These are phyloP conservation scores for Cepaea nemoralis DNA, from an alignment of 1,140 invertebrate species.

Conservation along the genomic window DNA sequence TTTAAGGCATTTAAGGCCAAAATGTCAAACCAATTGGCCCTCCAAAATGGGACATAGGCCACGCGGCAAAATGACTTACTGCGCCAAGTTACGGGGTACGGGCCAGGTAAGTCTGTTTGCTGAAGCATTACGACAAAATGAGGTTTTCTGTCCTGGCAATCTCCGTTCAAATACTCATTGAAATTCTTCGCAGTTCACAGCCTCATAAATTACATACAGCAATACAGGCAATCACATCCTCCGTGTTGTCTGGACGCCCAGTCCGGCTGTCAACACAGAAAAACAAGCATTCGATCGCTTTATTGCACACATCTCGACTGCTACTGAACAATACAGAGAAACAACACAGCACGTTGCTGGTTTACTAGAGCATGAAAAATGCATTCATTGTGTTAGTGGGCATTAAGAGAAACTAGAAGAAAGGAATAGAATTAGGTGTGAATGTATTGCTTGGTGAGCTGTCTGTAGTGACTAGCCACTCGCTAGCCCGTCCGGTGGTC, in stretches of 20 bases:
- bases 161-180: conserved; percentile 7
- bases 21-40: conserved; percentile 7
- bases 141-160: background rate
- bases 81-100: background rate
- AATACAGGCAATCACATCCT: background rate
- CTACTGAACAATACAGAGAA: too few species aligned
- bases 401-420: background rate
- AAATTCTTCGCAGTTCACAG: background rate
- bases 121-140: conserved; percentile 4
- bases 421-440: background rate
- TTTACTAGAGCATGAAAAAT: too few species aligned
- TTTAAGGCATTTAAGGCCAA: background rate
- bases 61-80: background rate
- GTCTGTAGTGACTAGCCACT: too few species aligned
- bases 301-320: background rate
- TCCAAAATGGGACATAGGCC: background rate
- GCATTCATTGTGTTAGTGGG: too few species aligned
- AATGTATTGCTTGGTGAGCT: background rate
- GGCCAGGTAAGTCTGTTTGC: background rate
- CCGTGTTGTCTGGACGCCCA: background rate
- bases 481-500: too few species aligned
- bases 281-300: background rate
- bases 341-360: too few species aligned
- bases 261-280: background rate
- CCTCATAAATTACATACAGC: conserved; percentile 18